Evolutionary conservation across 2,797 vertebrate genomes (phyloP).

Genomic region (Lophotriccus pileatus): DNA sequence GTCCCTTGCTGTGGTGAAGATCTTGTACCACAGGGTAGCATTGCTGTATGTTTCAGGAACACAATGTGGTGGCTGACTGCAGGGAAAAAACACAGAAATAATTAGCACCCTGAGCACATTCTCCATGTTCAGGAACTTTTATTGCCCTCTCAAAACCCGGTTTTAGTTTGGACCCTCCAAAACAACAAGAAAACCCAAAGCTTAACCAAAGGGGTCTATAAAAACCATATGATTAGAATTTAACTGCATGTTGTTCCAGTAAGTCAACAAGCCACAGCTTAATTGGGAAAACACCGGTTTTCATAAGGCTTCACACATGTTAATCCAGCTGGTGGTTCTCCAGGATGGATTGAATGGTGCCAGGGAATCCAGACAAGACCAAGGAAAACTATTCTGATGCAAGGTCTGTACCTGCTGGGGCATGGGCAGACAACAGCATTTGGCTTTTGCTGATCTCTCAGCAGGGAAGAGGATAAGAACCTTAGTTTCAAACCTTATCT

Average conservation of each 20-base stretch:
- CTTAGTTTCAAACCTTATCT: background rate
- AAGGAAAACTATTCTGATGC: background rate
- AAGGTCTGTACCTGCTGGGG: background rate
- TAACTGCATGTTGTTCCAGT: background rate
- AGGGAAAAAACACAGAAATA: background rate
- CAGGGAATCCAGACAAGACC: background rate
- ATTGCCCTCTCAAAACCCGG: background rate
- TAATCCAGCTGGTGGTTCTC: background rate
- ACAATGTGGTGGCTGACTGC: slow-evolving; percentile 94
- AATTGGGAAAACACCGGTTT: background rate
- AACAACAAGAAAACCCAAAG: background rate
- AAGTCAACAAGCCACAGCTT: background rate
- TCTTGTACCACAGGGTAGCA: slow-evolving; percentile 95
- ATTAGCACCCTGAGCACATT: background rate
- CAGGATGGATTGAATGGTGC: background rate
- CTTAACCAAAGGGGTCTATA: background rate
- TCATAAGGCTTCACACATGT: background rate
- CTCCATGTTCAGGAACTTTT: background rate
- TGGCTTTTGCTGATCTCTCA: background rate
- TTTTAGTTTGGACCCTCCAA: background rate
- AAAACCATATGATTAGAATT: background rate
- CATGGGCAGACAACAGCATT: background rate
- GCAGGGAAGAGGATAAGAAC: background rate
- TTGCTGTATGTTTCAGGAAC: slow-evolving; percentile 95
- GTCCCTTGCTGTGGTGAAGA: slow-evolving; percentile 94